These are phyloP conservation scores for Cinclus cinclus DNA, from an alignment of 2,113 vertebrate species.

Conservation along the genomic window DNA sequence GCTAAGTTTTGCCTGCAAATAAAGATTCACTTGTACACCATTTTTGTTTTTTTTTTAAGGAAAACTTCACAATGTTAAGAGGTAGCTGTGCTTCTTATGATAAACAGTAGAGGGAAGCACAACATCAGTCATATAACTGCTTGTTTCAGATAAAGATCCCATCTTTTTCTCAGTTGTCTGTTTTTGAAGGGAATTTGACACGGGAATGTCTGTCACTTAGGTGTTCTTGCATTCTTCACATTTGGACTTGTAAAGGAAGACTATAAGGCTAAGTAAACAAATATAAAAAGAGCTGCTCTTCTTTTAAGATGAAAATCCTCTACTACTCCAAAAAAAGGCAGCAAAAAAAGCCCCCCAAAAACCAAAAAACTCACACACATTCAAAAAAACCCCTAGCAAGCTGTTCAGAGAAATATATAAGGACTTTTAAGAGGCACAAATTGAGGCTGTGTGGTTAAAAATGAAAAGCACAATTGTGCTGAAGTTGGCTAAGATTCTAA, in stretches of 20 bases:
- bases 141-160: neutral
- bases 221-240: neutral
- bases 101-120: constrained; percentile 31
- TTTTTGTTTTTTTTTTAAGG: neutral
- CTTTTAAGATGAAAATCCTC: neutral
- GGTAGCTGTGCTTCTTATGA: neutral
- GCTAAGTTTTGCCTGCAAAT: neutral
- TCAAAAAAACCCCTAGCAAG: neutral
- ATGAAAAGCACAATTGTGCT: neutral
- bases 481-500: neutral
- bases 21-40: neutral
- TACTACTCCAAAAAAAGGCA: neutral
- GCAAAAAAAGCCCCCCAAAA: neutral
- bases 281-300: neutral
- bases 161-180: rapidly evolving
- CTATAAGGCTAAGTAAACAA: neutral
- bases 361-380: too few species aligned
- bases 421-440: neutral
- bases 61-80: neutral
- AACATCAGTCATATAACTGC: neutral
- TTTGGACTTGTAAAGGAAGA: neutral
- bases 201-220: neutral
- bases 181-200: neutral
- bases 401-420: neutral
- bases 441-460: neutral